phyloP scores from a whole-genome alignment of 2,888 invertebrate species.

The Drosophila austrosaltans region DNA sequence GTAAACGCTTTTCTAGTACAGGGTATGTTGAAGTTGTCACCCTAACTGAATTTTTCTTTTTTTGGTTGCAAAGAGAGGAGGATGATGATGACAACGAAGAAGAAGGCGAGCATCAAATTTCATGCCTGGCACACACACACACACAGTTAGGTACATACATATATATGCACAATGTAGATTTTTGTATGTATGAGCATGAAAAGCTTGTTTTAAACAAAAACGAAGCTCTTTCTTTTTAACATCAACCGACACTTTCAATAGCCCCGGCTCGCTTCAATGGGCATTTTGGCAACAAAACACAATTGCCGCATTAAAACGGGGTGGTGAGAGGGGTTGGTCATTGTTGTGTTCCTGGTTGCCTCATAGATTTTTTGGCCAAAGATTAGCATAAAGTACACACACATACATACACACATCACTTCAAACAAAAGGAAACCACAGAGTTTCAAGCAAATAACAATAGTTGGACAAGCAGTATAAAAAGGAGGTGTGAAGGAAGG shows the following conservation, averaged over 20 bases:
- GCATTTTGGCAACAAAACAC: conserved; percentile 49
- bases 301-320: conserved; percentile 44
- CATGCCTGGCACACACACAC: conserved; percentile 59
- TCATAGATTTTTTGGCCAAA: conserved; percentile 68
- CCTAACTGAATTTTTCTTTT: conserved; percentile 32
- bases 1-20: neutral
- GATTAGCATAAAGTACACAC: conserved; percentile 65
- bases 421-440: conserved; percentile 48
- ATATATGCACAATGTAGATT: conserved; percentile 34
- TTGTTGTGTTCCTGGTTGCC: conserved; percentile 32
- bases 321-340: conserved; percentile 20
- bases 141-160: conserved; percentile 14
- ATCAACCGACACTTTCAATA: conserved; percentile 66
- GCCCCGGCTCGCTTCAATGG: conserved; percentile 50
- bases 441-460: conserved; percentile 51
- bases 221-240: conserved; percentile 63
- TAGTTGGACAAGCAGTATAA: conserved; percentile 23
- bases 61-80: conserved; percentile 31
- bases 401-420: conserved; percentile 10
- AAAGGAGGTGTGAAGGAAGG: conserved; percentile 37
- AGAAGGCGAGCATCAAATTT: conserved; percentile 71
- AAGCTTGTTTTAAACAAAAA: conserved; percentile 75
- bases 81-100: conserved; percentile 48
- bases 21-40: conserved; percentile 44
- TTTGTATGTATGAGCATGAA: conserved; percentile 38